Evolutionary conservation across 2,797 vertebrate species (phyloP).

Genomic region (Fistularia commersonii): DNA sequence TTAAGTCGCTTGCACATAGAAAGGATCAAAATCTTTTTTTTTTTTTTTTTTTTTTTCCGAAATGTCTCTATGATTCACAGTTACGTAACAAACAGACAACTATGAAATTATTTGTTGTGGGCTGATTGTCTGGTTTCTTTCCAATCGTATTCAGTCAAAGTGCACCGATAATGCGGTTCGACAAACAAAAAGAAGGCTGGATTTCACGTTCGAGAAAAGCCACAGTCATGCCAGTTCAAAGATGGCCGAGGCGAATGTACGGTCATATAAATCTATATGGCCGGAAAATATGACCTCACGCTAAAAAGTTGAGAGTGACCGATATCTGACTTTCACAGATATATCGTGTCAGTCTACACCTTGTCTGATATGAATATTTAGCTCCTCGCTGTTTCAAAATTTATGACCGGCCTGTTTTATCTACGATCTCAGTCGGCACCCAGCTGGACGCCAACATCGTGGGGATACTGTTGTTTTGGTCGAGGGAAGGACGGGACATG

Average conservation of each 20-base stretch:
- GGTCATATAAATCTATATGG: neutral
- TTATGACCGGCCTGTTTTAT: no score
- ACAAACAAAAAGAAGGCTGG: neutral
- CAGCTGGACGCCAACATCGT: no score
- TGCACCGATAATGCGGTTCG: constrained; percentile 45
- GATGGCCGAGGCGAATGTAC: neutral
- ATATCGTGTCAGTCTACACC: no score
- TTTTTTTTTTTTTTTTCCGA: constrained; percentile 11
- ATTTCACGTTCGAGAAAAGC: constrained; percentile 19
- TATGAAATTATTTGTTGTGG: constrained; percentile 68
- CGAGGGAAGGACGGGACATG: no score
- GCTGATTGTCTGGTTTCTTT: constrained; percentile 70
- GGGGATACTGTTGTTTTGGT: no score
- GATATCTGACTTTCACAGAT: no score
- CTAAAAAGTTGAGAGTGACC: no score
- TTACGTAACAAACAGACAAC: constrained; percentile 70
- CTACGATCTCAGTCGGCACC: no score
- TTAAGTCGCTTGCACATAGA: constrained; percentile 65
- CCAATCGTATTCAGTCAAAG: constrained; percentile 59
- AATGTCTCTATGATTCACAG: constrained; percentile 59
- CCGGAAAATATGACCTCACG: no score
- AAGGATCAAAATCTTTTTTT: constrained; percentile 56
- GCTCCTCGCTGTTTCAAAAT: no score
- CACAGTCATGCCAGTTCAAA: constrained; percentile 4
- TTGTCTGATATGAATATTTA: no score